Percentiles rank a stretch among this genome's conserved stretches.
These are phyloP conservation scores for Entomyzon cyanotis DNA, from an alignment of 2,113 vertebrate genomes.

Conservation along the genomic window DNA sequence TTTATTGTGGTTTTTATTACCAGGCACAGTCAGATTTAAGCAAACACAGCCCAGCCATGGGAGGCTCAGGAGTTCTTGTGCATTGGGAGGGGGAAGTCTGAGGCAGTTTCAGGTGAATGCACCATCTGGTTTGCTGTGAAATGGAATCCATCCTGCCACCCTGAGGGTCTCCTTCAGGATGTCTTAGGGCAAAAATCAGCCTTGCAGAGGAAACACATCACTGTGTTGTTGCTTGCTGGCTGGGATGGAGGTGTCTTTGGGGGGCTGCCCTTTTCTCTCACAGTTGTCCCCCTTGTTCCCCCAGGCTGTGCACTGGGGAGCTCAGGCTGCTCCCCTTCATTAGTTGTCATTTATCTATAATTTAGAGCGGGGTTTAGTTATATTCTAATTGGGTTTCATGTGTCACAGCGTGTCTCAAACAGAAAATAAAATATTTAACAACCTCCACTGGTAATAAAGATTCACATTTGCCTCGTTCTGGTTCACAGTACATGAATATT, in stretches of 20 bases:
- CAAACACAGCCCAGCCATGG: not conserved
- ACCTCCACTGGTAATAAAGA: conserved; percentile 64
- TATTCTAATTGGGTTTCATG: conserved; percentile 58
- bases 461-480: conserved; percentile 57
- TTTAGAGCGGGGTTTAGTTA: conserved; percentile 28
- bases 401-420: conserved; percentile 52
- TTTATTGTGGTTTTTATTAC: not conserved
- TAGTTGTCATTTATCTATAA: conserved; percentile 49
- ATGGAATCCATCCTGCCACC: not conserved
- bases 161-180: not conserved
- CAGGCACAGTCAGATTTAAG: not conserved
- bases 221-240: not conserved
- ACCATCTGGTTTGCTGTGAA: not conserved
- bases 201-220: not conserved
- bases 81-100: not conserved
- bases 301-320: not conserved
- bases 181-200: not conserved
- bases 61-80: not conserved
- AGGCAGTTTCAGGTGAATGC: not conserved
- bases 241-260: not conserved
- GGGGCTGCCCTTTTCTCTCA: not conserved
- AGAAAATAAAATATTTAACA: conserved; percentile 72
- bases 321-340: not conserved
- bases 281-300: not conserved
- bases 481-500: conserved; percentile 60